These are phyloP conservation scores for Brachyalestes nurse DNA, from an alignment of 2,797 vertebrate species.

Conservation along the genomic window DNA sequence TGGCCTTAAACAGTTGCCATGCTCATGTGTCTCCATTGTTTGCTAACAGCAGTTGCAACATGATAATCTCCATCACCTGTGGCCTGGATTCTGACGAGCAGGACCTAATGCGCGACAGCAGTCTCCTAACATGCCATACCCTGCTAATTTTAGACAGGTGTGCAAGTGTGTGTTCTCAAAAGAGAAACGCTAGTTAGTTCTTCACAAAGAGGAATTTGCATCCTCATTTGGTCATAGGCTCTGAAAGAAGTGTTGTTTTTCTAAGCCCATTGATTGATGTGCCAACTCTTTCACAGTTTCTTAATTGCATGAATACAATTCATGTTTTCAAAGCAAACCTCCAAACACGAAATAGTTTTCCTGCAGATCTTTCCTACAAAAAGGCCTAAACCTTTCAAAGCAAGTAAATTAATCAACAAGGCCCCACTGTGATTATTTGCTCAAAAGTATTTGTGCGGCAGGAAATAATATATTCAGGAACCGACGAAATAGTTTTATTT, in stretches of 20 bases:
- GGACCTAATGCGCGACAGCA: constrained; percentile 34
- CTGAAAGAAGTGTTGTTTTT: not conserved
- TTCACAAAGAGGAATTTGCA: constrained; percentile 1
- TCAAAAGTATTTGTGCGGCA: not conserved
- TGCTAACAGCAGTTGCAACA: constrained; percentile 35
- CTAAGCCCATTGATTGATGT: not conserved
- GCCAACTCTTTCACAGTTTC: not conserved
- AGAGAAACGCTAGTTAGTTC: not conserved
- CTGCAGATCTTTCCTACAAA: not conserved
- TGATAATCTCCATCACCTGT: constrained; percentile 43
- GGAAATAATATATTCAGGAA: not conserved
- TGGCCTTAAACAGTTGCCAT: not conserved
- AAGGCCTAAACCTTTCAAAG: not conserved
- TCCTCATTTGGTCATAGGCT: not conserved
- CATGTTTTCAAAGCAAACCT: not conserved
- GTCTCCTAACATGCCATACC: constrained; percentile 33
- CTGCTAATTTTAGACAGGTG: constrained; percentile 42
- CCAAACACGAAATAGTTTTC: not conserved
- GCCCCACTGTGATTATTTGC: not conserved
- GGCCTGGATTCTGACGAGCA: constrained; percentile 29
- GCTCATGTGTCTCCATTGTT: constrained; percentile 40
- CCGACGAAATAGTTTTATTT: not conserved
- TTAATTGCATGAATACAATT: constrained; percentile 2
- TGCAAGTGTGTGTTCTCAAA: constrained; percentile 13
- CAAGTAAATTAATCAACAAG: constrained; percentile 9